Conservation (phyloP, 2,888 invertebrate genomes). For the Euzophera pinguis region DNA sequence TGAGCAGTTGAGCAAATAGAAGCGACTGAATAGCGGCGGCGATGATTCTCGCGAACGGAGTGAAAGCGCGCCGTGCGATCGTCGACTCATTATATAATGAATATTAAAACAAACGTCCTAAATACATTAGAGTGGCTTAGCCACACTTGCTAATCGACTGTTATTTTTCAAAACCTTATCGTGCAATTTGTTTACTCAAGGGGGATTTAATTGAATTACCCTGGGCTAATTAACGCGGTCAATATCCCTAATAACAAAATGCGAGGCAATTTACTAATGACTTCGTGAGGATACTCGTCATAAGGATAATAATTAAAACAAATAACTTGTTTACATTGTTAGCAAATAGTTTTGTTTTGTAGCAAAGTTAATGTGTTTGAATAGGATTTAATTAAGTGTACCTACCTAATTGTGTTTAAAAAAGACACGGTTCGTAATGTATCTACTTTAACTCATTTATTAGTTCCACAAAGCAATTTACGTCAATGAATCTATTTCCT, state of each 20-base stretch:
- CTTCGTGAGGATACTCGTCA: not conserved
- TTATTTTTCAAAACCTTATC: not conserved
- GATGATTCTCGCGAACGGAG: slow-evolving; percentile 70
- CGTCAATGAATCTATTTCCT: slow-evolving; percentile 8
- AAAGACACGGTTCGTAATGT: not conserved
- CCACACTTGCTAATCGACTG: slow-evolving; percentile 38
- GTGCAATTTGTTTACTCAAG: not conserved
- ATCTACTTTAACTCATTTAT: not conserved
- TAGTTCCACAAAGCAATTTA: slow-evolving; percentile 1
- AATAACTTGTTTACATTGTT: slow-evolving; percentile 6
- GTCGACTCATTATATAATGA: slow-evolving; percentile 73
- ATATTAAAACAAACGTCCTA: slow-evolving; percentile 70
- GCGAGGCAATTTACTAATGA: slow-evolving; percentile 5
- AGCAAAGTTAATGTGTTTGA: not conserved
- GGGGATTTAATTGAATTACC: not conserved
- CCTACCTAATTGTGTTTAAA: not conserved
- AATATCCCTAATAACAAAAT: slow-evolving; percentile 2
- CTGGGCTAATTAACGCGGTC: not conserved
- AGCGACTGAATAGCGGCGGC: slow-evolving; percentile 64
- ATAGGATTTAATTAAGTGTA: not conserved
- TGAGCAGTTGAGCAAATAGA: slow-evolving; percentile 76
- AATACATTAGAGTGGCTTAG: slow-evolving; percentile 52
- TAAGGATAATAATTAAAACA: slow-evolving; percentile 6
- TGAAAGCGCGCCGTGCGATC: slow-evolving; percentile 67
- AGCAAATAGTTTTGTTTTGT: not conserved